These are phyloP conservation scores for Bombus confusus DNA, from an alignment of 1,140 invertebrate genomes.

Conservation along the genomic window DNA sequence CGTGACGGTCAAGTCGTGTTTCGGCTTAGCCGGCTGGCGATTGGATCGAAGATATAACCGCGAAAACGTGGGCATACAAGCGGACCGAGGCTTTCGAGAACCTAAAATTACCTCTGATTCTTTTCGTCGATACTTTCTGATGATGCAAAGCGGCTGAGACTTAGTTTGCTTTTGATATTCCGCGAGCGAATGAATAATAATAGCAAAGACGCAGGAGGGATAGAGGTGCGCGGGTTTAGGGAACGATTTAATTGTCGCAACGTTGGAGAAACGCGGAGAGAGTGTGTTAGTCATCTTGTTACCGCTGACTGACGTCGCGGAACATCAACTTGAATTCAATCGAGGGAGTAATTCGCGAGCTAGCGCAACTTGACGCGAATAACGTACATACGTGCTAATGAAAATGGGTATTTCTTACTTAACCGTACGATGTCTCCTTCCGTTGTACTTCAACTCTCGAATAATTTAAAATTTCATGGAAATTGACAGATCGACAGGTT, in stretches of 20 bases:
- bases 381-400: not conserved
- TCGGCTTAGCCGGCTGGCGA: constrained; percentile 17
- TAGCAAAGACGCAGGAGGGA: not conserved
- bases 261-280: not conserved
- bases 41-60: constrained; percentile 48
- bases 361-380: not conserved
- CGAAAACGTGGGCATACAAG: constrained; percentile 24
- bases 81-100: constrained; percentile 8
- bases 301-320: constrained; percentile 1
- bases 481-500: not conserved
- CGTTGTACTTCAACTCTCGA: not conserved
- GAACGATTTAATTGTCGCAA: not conserved
- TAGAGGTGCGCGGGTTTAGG: not conserved
- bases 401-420: not conserved
- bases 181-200: constrained; percentile 20
- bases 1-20: constrained; percentile 32
- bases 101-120: not conserved
- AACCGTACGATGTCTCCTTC: not conserved
- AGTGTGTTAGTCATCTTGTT: not conserved
- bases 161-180: not conserved
- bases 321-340: not conserved
- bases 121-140: not conserved
- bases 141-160: not conserved
- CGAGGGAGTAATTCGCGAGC: not conserved
- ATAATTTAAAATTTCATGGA: no score